Conservation (phyloP, 2,888 invertebrate genomes). For the Caenorhabditis uteleia region DNA sequence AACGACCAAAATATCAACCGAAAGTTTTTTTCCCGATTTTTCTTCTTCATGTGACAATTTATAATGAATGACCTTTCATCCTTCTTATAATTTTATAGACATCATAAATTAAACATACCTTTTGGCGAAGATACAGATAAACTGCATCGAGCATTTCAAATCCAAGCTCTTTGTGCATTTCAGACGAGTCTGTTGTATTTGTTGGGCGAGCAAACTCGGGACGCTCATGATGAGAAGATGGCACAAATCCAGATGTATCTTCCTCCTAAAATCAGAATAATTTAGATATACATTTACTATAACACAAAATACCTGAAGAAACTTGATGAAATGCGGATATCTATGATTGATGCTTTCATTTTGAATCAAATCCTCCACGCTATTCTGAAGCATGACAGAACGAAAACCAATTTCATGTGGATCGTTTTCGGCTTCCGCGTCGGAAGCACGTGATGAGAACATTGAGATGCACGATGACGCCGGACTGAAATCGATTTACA, state of each 20-base stretch:
- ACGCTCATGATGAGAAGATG: constrained; percentile 21
- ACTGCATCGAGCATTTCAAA: constrained; percentile 37
- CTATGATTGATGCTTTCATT: constrained; percentile 29
- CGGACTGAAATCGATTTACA: constrained; percentile 16
- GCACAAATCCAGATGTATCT: constrained; percentile 33
- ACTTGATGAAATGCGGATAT: constrained; percentile 35
- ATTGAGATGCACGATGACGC: constrained; percentile 33
- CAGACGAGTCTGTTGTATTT: constrained; percentile 1
- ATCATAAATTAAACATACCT: constrained; percentile 5
- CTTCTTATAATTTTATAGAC: too few species aligned
- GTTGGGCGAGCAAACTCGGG: too few species aligned
- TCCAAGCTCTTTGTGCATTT: constrained; percentile 8
- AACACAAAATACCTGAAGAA: too few species aligned
- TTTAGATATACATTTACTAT: too few species aligned
- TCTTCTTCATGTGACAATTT: too few species aligned
- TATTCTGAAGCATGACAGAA: constrained; percentile 17
- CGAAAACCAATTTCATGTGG: constrained; percentile 17
- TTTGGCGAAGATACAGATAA: constrained; percentile 22
- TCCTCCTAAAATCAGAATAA: too few species aligned
- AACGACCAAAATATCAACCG: not conserved
- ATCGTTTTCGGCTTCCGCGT: constrained; percentile 16
- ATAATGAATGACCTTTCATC: too few species aligned
- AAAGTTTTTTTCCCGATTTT: not conserved
- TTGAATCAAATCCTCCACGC: constrained; percentile 22
- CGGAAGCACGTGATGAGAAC: constrained; percentile 34